phyloP scores from a whole-genome alignment of 1,140 invertebrate genomes.

The Protaetia brevitarsis region DNA sequence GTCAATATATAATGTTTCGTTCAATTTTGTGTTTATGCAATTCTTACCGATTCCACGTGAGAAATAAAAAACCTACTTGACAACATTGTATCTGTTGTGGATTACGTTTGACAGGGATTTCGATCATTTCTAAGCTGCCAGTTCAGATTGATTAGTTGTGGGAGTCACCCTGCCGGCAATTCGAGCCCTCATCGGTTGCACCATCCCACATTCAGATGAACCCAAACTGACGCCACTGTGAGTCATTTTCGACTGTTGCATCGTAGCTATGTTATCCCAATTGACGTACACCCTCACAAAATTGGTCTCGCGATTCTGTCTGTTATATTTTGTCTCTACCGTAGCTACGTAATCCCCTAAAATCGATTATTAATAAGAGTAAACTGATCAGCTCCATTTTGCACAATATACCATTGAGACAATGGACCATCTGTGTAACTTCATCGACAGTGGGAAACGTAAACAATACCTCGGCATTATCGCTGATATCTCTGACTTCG shows the following conservation, averaged over 20 bases:
- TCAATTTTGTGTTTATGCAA: too few species aligned
- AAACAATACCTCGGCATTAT: constrained; percentile 50
- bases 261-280: constrained; percentile 53
- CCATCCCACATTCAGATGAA: constrained; percentile 48
- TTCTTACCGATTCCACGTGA: too few species aligned
- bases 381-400: background rate
- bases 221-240: constrained; percentile 44
- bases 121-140: constrained; percentile 65
- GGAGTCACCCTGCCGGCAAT: constrained; percentile 68
- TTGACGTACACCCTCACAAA: constrained; percentile 65
- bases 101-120: constrained; percentile 57
- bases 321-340: constrained; percentile 59
- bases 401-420: constrained; percentile 52
- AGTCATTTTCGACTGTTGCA: constrained; percentile 49
- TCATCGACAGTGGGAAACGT: constrained; percentile 65
- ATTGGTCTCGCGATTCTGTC: constrained; percentile 52
- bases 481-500: constrained; percentile 58
- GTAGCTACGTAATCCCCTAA: constrained; percentile 61
- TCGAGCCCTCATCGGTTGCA: constrained; percentile 64
- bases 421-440: constrained; percentile 58
- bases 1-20: background rate
- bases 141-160: constrained; percentile 55
- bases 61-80: constrained; percentile 48
- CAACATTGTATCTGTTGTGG: constrained; percentile 62
- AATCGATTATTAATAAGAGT: constrained; percentile 26